A percentile compares a stretch with the other conserved stretches of the same genome.
Evolutionary conservation across 2,113 vertebrate genomes (phyloP).

Genomic region (Reinhardtius hippoglossoides): DNA sequence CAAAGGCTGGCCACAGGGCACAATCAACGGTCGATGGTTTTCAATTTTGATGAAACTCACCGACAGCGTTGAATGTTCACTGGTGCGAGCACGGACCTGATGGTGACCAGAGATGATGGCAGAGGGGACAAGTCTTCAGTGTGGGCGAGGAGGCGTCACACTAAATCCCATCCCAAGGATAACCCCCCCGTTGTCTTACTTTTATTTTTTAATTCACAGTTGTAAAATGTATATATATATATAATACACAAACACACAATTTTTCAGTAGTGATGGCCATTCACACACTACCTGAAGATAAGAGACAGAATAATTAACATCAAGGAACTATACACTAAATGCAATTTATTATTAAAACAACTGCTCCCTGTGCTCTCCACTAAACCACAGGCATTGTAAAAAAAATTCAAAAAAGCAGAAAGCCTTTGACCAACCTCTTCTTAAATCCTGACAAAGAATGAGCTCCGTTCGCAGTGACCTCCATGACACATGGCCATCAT

Average conservation of each 20-base stretch:
- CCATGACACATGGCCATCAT: slow-evolving; percentile 32
- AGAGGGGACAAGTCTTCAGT: slow-evolving; percentile 46
- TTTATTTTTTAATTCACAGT: no score
- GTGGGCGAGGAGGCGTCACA: slow-evolving; percentile 19
- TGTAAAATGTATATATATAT: neutral
- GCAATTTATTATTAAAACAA: slow-evolving; percentile 12
- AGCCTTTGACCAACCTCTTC: neutral
- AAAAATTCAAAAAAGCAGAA: slow-evolving; percentile 2
- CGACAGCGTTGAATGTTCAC: slow-evolving; percentile 99
- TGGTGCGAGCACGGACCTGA: slow-evolving; percentile 84
- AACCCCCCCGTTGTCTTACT: no score
- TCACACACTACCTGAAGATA: neutral
- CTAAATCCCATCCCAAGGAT: neutral
- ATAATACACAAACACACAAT: neutral
- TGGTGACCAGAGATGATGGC: slow-evolving; percentile 72
- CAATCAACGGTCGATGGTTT: slow-evolving; percentile 99
- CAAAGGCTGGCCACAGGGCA: slow-evolving; percentile 91
- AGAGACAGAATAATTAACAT: neutral
- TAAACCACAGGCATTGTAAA: neutral
- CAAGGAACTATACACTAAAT: neutral
- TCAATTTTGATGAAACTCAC: slow-evolving; percentile 96
- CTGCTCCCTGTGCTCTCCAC: neutral
- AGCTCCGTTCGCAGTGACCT: neutral
- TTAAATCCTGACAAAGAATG: neutral
- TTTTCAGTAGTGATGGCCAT: neutral